These are phyloP conservation scores for Ephestia elutella DNA, from an alignment of 1,140 invertebrate species.

Conservation along the genomic window DNA sequence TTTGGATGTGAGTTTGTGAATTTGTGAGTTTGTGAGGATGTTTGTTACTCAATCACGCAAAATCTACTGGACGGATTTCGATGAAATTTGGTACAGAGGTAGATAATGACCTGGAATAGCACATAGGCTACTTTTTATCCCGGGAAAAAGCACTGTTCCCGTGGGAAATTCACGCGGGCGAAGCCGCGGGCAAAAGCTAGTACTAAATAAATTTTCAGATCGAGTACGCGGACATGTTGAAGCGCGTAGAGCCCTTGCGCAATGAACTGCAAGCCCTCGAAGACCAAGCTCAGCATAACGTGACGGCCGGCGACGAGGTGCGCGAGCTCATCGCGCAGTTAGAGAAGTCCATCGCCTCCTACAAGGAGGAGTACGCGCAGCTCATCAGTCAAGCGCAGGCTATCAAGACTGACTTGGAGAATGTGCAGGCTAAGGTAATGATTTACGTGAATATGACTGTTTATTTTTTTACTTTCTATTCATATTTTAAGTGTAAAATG, in stretches of 20 bases:
- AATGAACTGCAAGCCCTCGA: slow-evolving; percentile 94
- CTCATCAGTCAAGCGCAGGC: slow-evolving; percentile 98
- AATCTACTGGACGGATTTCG: too few relatives aligned
- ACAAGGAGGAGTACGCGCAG: slow-evolving; percentile 99
- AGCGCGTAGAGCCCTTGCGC: slow-evolving; percentile 96
- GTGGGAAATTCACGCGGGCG: too few relatives aligned
- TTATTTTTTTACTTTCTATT: not conserved
- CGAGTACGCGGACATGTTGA: slow-evolving; percentile 99
- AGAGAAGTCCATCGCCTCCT: slow-evolving; percentile 95
- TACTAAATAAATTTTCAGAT: slow-evolving; percentile 81
- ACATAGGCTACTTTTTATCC: too few relatives aligned
- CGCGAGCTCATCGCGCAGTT: slow-evolving; percentile 93
- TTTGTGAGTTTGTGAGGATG: too few relatives aligned
- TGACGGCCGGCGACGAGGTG: slow-evolving; percentile 93
- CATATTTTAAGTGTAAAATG: too few relatives aligned
- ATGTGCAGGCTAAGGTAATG: slow-evolving; percentile 93
- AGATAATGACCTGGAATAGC: too few relatives aligned
- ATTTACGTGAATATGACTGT: too few relatives aligned
- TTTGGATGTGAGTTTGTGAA: too few relatives aligned
- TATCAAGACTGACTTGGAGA: slow-evolving; percentile 97
- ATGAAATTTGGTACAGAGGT: too few relatives aligned
- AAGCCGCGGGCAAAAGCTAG: too few relatives aligned
- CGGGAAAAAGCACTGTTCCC: too few relatives aligned
- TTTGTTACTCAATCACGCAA: too few relatives aligned
- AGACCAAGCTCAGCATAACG: slow-evolving; percentile 94